Evolutionary conservation across 2,797 vertebrate genomes (phyloP).

Genomic region (Mormyrus proboscirostris): DNA sequence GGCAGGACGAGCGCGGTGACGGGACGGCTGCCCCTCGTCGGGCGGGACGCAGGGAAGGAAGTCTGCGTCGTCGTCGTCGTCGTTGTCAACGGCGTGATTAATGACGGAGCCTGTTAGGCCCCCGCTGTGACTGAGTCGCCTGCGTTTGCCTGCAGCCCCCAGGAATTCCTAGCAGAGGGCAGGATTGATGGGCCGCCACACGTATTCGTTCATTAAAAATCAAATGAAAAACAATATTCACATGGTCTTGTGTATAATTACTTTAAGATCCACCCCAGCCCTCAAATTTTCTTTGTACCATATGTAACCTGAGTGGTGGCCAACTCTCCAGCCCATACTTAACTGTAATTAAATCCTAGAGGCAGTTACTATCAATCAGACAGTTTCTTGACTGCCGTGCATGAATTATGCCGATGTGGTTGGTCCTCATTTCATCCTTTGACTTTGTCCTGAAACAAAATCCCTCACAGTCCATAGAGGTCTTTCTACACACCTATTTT

Average conservation of each 20-base stretch:
- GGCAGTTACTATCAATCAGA: slow-evolving; percentile 25
- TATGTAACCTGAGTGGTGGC: slow-evolving; percentile 16
- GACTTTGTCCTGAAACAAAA: slow-evolving; percentile 11
- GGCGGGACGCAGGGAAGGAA: slow-evolving; percentile 45
- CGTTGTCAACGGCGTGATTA: slow-evolving; percentile 68
- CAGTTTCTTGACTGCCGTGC: slow-evolving; percentile 7
- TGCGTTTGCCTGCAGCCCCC: slow-evolving; percentile 26
- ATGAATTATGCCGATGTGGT: not conserved
- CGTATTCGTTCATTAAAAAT: slow-evolving; percentile 29
- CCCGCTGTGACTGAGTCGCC: slow-evolving; percentile 60
- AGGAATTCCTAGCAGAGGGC: slow-evolving; percentile 13
- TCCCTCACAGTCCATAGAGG: not conserved
- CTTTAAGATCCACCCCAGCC: slow-evolving; percentile 22
- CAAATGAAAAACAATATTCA: slow-evolving; percentile 24
- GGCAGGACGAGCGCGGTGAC: slow-evolving; percentile 53
- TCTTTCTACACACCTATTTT: not conserved
- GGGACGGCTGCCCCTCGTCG: slow-evolving; percentile 48
- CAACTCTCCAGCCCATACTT: slow-evolving; percentile 9
- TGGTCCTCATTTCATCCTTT: slow-evolving; percentile 14
- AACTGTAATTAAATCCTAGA: slow-evolving; percentile 27
- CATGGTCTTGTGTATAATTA: slow-evolving; percentile 24
- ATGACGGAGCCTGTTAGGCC: slow-evolving; percentile 57
- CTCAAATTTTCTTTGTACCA: not conserved
- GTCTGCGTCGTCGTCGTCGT: slow-evolving; percentile 56
- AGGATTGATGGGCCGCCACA: slow-evolving; percentile 21